Conservation (phyloP, 2,113 vertebrate genomes). For the Agapornis roseicollis region DNA sequence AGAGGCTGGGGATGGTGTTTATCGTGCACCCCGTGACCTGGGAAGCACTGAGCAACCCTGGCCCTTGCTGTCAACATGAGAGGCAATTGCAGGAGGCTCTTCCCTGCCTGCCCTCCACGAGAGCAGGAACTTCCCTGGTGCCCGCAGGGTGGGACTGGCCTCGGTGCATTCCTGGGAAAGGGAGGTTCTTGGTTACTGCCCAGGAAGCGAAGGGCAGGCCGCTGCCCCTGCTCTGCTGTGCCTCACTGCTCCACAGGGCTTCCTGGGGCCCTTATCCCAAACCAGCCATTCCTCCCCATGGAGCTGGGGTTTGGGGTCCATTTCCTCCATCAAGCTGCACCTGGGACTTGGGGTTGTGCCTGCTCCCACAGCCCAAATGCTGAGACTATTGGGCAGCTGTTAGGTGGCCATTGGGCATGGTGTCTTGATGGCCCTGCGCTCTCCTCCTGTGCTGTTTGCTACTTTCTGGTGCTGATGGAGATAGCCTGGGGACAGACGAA, state of each 20-base stretch:
- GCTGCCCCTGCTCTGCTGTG: fast-evolving
- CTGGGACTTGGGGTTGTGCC: background rate
- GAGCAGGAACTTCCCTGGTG: background rate
- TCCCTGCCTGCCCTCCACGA: background rate
- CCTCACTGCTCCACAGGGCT: fast-evolving
- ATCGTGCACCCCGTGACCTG: background rate
- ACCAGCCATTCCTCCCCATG: background rate
- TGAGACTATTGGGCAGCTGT: background rate
- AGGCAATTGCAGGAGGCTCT: background rate
- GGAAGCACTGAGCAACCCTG: background rate
- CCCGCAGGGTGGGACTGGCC: background rate
- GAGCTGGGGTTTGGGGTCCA: background rate
- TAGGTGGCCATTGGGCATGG: background rate
- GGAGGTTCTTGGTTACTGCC: background rate
- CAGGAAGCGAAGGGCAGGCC: background rate
- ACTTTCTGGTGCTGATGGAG: background rate
- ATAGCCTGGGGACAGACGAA: background rate
- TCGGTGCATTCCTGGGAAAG: constrained; percentile 17
- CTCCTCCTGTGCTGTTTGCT: background rate
- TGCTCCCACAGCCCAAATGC: background rate
- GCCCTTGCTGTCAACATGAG: fast-evolving
- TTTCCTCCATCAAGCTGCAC: background rate
- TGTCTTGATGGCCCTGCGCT: background rate
- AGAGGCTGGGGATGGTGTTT: background rate
- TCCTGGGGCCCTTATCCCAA: background rate